Evolutionary conservation across 2,113 vertebrate genomes (phyloP).

Genomic region (Peromyscus californicus): DNA sequence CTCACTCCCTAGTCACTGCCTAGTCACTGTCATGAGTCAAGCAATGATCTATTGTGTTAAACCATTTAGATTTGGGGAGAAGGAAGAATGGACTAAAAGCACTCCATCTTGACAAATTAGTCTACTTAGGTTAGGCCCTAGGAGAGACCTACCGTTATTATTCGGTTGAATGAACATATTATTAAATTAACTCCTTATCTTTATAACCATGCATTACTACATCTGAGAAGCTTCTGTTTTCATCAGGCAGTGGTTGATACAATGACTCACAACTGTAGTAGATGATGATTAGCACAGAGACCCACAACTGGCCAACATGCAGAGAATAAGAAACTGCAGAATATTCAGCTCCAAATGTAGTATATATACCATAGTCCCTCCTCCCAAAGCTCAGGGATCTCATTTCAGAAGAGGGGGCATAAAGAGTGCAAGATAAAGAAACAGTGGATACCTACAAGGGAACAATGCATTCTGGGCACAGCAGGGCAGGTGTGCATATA

Average conservation of each 20-base stretch:
- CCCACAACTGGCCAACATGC: not conserved
- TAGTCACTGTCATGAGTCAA: not conserved
- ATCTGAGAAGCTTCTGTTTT: not conserved
- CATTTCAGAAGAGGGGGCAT: not conserved
- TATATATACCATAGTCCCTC: not conserved
- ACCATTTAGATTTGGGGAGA: not conserved
- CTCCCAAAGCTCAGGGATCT: not conserved
- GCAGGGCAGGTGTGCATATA: not conserved
- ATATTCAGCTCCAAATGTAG: not conserved
- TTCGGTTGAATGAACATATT: not conserved
- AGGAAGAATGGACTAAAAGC: not conserved
- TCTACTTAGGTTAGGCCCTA: not conserved
- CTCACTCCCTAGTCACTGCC: not conserved
- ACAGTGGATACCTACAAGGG: too few relatives aligned
- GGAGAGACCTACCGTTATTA: not conserved
- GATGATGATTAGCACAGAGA: not conserved
- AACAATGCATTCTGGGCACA: not conserved
- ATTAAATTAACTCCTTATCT: not conserved
- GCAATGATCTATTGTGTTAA: not conserved
- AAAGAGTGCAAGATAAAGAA: not conserved
- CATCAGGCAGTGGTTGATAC: not conserved
- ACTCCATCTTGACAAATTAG: not conserved
- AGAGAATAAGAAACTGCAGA: not conserved
- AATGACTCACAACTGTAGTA: not conserved
- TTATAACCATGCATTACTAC: too few relatives aligned